Evolutionary conservation across 2,888 invertebrate species (phyloP).

Genomic region (Sesamia inferens): DNA sequence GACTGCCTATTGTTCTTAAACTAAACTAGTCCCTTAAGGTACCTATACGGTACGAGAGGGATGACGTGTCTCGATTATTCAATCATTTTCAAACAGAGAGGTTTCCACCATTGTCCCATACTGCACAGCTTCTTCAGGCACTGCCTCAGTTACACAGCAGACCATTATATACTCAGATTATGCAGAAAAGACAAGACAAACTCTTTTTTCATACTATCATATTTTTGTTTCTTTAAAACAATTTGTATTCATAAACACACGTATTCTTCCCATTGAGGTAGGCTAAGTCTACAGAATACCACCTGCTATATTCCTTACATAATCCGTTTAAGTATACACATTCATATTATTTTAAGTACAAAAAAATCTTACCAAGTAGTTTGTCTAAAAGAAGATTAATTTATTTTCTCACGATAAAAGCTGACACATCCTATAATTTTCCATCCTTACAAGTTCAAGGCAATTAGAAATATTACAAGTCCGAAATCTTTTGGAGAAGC

Average conservation of each 20-base stretch:
- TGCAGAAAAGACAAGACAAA: not conserved
- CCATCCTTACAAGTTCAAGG: constrained; percentile 23
- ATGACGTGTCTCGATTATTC: not conserved
- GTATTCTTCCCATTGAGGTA: not conserved
- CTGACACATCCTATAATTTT: constrained; percentile 44
- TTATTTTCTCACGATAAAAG: constrained; percentile 12
- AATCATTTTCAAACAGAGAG: not conserved
- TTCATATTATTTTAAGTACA: not conserved
- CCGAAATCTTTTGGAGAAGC: constrained; percentile 49
- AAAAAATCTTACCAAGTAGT: not conserved
- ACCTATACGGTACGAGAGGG: not conserved
- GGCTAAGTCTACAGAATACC: not conserved
- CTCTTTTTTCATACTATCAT: not conserved
- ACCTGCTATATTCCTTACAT: not conserved
- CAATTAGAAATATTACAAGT: constrained; percentile 41
- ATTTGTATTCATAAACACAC: not conserved
- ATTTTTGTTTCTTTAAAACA: too few relatives aligned
- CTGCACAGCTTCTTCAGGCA: not conserved
- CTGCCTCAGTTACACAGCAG: not conserved
- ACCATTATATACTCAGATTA: not conserved
- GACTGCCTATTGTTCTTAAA: too few relatives aligned
- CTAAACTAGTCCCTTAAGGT: not conserved
- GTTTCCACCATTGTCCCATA: not conserved
- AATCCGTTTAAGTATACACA: not conserved
- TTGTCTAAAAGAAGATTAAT: not conserved